phyloP scores from a whole-genome alignment of 2,113 vertebrate species.

The Capreolus pygargus region DNA sequence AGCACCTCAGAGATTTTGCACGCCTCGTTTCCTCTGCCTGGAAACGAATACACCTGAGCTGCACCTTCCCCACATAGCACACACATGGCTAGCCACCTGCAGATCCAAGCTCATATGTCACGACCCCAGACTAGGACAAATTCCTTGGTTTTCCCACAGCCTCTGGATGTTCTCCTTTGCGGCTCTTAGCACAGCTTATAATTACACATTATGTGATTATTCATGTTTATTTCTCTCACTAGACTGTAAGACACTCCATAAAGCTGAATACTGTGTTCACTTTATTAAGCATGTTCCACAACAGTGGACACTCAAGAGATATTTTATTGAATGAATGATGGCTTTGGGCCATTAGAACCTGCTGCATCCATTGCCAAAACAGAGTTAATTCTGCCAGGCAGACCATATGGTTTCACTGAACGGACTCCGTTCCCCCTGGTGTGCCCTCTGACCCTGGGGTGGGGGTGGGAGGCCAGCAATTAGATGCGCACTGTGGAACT shows the following conservation, averaged over 20 bases:
- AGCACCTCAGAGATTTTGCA: neutral
- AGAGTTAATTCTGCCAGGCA: neutral
- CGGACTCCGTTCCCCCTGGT: neutral
- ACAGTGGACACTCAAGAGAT: neutral
- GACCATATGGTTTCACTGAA: neutral
- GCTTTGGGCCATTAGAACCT: neutral
- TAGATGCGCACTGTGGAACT: neutral
- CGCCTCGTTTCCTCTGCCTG: neutral
- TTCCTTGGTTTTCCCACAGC: neutral
- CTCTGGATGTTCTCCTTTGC: neutral
- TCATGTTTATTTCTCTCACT: neutral
- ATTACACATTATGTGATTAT: neutral
- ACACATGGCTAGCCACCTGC: neutral
- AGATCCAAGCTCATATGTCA: neutral
- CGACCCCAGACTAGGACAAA: neutral
- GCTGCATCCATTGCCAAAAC: too few relatives aligned
- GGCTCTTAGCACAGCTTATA: neutral
- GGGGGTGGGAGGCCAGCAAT: neutral
- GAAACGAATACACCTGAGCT: neutral
- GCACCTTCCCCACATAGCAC: neutral
- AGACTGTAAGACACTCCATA: neutral
- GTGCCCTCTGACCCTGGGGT: too few relatives aligned
- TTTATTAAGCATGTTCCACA: neutral
- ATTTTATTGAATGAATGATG: neutral
- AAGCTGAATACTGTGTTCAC: neutral